Base-by-base conservation (phyloP, 2,888 invertebrate species). In the Athalia cordata region DNA sequence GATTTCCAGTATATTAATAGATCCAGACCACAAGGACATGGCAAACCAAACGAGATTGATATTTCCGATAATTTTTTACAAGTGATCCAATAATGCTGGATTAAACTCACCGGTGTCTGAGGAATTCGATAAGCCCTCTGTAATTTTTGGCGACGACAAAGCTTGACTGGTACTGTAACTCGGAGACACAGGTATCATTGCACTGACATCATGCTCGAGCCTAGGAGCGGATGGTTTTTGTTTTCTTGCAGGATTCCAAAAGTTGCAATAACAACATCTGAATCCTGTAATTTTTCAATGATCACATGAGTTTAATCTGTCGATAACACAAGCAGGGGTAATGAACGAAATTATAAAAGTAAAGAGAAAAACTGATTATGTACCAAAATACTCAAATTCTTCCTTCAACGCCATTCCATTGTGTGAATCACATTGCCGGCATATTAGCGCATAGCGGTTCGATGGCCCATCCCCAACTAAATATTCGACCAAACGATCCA, bases 361-460 rank as follows among this genome's bases (percentile, higher is more conserved):
- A 15, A 50, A 11, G 74, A n/a, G 8, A 88, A 52, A 67, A 67
- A 15, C 11, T 8, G 13, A 45, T 55, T 45, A 15, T 68, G 89
- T 87, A 93, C 93, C 92, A 74, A 94, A 90, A 86, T 92, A 94
- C 85, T 94, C 93, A 89, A 94, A 95, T 85, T 95, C 95, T 86
- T 95, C 95, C 82, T 92, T 93, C 9, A 95, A 89, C 2, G 95
- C 94, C 94, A 95, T 91, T 93, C 99, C 99, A 90, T 99, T 99
- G 89, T 99, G 99, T 13, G 95, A 94, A 83, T 93, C 94, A 89
- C 99, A 99, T 82, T 95, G 93, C 59, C 93, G 93, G 90, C 99
- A 99, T 86, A 99, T 97, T 81, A 99, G 93, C 29, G 99, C 99
- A 92, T 96, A 99, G 84, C 99, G 94, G 90, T 98, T 96, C 80